Evolutionary conservation across 1,140 invertebrate species (phyloP).

Genomic region (Drosophila burlai): DNA sequence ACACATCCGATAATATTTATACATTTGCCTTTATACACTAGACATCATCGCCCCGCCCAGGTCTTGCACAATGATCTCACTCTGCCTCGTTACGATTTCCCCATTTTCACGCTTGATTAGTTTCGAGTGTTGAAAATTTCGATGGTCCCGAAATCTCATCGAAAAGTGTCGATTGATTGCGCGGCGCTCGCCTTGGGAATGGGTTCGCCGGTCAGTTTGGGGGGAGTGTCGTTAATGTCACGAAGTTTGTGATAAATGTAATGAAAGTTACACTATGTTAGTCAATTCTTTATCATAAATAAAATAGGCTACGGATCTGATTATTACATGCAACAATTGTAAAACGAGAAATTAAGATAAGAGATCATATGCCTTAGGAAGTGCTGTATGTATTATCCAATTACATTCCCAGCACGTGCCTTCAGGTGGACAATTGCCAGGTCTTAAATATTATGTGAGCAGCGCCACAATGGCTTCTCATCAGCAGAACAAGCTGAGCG

Average conservation of each 20-base stretch:
- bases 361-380: too few relatives aligned
- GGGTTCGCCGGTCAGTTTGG: background rate
- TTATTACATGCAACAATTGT: background rate
- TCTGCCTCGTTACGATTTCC: conserved; percentile 36
- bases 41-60: background rate
- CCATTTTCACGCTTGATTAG: conserved; percentile 75
- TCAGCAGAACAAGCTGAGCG: conserved; percentile 12
- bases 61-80: conserved; percentile 54
- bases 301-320: background rate
- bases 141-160: conserved; percentile 30
- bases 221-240: conserved; percentile 27
- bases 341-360: background rate
- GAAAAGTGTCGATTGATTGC: conserved; percentile 68
- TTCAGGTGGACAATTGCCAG: conserved; percentile 30
- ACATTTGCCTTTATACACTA: conserved; percentile 58
- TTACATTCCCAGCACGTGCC: conserved; percentile 28
- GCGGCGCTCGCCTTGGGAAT: conserved; percentile 43
- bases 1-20: conserved; percentile 49
- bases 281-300: background rate
- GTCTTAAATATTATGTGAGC: conserved; percentile 36
- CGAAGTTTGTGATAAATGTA: conserved; percentile 7
- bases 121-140: conserved; percentile 67
- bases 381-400: too few relatives aligned
- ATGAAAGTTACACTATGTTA: background rate
- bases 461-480: conserved; percentile 20